A percentile compares a stretch with the other conserved stretches of the same genome.
These are phyloP conservation scores for Tragelaphus scriptus DNA, from an alignment of 2,113 vertebrate species.

Conservation along the genomic window DNA sequence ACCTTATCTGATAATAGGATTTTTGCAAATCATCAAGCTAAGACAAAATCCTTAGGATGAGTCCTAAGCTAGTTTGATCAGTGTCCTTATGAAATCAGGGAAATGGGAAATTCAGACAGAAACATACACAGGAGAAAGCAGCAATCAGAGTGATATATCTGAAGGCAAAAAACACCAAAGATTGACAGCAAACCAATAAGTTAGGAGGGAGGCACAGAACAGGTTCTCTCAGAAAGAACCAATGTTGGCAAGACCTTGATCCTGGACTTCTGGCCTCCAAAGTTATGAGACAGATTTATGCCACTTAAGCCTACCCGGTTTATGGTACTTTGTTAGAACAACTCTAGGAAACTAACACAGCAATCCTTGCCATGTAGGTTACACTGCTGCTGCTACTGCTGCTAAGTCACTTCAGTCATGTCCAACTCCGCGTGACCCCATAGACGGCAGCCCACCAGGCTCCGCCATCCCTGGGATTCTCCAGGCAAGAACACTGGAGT, in stretches of 20 bases:
- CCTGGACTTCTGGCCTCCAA: background rate
- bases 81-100: background rate
- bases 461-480: too few species aligned
- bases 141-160: background rate
- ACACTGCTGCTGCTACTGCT: too few species aligned
- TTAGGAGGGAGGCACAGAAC: background rate
- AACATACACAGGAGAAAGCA: background rate
- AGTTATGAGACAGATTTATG: background rate
- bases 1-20: background rate
- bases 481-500: too few species aligned
- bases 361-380: background rate
- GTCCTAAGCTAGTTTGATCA: background rate
- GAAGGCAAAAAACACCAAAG: background rate
- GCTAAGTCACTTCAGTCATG: too few species aligned
- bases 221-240: background rate
- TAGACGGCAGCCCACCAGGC: too few species aligned
- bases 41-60: background rate
- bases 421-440: too few species aligned
- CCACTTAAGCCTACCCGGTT: background rate
- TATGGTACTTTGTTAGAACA: background rate
- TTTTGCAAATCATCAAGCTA: background rate
- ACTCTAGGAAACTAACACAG: background rate
- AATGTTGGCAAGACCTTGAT: background rate
- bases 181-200: background rate
- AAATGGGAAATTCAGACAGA: background rate